Conservation (phyloP, 2,113 vertebrate genomes). For the Mirounga angustirostris region DNA sequence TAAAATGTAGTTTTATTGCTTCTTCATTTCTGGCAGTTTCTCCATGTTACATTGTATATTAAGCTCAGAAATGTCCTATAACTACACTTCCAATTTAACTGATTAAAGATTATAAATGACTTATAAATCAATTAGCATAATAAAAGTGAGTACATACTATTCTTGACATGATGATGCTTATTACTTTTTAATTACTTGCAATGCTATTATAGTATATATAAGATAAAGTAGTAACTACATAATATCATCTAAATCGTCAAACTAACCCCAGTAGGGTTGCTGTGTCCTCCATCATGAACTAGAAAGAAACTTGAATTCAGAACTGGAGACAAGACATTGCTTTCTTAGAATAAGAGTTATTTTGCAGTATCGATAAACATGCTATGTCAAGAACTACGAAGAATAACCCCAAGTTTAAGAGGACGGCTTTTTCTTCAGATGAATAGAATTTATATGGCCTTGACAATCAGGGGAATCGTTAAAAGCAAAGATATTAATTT, state of each 20-base stretch:
- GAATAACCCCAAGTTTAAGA: conserved; percentile 6
- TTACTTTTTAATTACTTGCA: conserved; percentile 11
- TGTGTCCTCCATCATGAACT: neutral
- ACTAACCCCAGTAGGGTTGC: neutral
- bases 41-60: conserved; percentile 29
- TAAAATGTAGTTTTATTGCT: conserved; percentile 20
- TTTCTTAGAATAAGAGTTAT: conserved; percentile 35
- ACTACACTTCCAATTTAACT: conserved; percentile 38
- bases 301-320: neutral
- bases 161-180: neutral
- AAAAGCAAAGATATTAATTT: conserved; percentile 36
- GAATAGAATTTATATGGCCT: conserved; percentile 2
- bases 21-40: conserved; percentile 17
- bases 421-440: neutral
- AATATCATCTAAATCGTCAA: neutral
- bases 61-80: conserved; percentile 16
- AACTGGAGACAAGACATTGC: neutral
- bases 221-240: neutral
- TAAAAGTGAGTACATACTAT: conserved; percentile 13
- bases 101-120: conserved; percentile 35
- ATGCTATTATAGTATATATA: neutral
- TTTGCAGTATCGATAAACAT: neutral
- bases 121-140: conserved; percentile 8
- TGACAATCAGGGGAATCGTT: conserved; percentile 16
- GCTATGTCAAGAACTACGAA: neutral